Evolutionary conservation across 2,888 invertebrate genomes (phyloP), one percentile per base, ranked within the genome.

Genomic region (Meiosimyza platycephala): DNA sequence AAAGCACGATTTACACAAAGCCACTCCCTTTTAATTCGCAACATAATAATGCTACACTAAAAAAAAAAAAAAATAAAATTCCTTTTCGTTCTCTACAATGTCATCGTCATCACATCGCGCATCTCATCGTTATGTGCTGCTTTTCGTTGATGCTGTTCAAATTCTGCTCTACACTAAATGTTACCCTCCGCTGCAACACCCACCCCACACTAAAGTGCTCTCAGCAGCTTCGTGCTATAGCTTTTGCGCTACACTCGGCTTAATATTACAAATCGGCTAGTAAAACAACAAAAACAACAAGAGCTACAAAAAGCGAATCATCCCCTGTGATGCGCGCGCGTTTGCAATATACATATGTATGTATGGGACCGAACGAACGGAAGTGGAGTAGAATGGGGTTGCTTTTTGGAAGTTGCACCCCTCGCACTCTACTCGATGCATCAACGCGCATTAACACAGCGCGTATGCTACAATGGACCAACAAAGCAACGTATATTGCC

Each of bases 1-100:
- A 62, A 47, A 40, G 1, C 6, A 6, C 18, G 48, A 13, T 16
- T 12, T 67, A 47, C 62, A 67, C 54, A 62, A 67, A 64, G 74
- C 74, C 75, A 75, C 75, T 75, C 75, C 75, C 75, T 75, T 75
- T 75, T 75, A 72, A 73, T 60, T 47, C 59, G 75, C 68, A 64
- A 57, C 71, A 68, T 52, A n/a, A 71, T 48, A 40, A n/a, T 22
- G 33, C 47, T 22, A 59, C 11, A 40, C 62, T 16, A 11, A 63
- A 28, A 66, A 40, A 28, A 28, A 28, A 22, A 22, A 1, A 54
- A 28, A 28, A 22, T 2, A 1, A 54, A 66, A 66, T 54, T 40
- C 40, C 40, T 9, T 40, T 40, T 7, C 6, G 40, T 9, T 40
- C 40, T 40, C 40, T 40, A 4, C 40, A 9, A 40, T 40, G 40